These are phyloP conservation scores for Drosophila koepferae DNA, from an alignment of 2,888 invertebrate species.

Conservation along the genomic window DNA sequence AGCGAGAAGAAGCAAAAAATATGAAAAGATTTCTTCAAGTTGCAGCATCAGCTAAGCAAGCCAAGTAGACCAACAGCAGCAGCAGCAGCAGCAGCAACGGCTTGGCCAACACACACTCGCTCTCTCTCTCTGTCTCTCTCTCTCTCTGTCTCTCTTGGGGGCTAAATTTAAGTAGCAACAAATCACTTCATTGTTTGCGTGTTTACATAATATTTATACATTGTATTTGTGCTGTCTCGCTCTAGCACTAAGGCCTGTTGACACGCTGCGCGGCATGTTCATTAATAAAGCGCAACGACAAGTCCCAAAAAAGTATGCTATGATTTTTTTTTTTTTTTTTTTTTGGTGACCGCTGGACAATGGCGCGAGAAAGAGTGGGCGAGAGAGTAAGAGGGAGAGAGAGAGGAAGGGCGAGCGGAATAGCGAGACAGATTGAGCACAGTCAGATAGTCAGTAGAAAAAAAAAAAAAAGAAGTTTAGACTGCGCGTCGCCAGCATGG, in stretches of 20 bases:
- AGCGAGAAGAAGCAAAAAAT: conserved; percentile 1
- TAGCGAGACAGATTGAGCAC: conserved; percentile 14
- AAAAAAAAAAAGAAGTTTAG: conserved; percentile 55
- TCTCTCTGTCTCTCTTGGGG: conserved; percentile 25
- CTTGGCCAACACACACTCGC: too few relatives aligned
- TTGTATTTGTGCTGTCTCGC: conserved; percentile 45
- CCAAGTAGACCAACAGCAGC: conserved; percentile 34
- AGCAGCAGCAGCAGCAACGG: conserved; percentile 4
- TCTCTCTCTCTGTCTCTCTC: conserved; percentile 1
- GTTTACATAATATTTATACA: conserved; percentile 81
- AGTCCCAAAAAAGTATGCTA: conserved; percentile 57
- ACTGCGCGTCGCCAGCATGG: conserved; percentile 55
- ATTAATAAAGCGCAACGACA: conserved; percentile 68
- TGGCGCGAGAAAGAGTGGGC: background rate
- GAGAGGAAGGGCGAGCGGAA: background rate
- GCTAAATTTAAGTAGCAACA: conserved; percentile 79
- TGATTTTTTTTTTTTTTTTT: conserved; percentile 30
- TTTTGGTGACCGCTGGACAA: background rate
- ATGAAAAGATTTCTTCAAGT: conserved; percentile 57
- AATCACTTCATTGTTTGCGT: conserved; percentile 81
- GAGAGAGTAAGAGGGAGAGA: background rate
- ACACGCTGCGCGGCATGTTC: conserved; percentile 69
- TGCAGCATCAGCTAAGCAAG: conserved; percentile 59
- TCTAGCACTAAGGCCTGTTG: conserved; percentile 44
- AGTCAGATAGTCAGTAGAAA: conserved; percentile 51